Conservation (phyloP, 2,113 vertebrate species). For the Cyprinodon tularosa region DNA sequence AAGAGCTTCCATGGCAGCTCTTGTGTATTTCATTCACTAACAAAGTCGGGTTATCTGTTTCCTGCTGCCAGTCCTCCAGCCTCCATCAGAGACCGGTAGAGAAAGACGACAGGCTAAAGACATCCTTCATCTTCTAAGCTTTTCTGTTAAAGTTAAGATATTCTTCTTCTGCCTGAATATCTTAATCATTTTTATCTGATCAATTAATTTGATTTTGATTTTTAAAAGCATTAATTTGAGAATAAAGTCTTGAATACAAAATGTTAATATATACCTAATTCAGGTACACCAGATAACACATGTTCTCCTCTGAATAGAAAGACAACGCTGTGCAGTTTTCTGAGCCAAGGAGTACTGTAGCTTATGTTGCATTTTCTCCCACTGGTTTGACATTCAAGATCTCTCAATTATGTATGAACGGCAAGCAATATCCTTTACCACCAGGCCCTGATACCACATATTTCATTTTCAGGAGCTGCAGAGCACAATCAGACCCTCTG, state of each 20-base stretch:
- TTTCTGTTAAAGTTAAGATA: neutral
- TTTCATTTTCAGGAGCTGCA: constrained; percentile 84
- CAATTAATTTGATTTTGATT: neutral
- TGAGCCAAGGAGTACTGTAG: constrained; percentile 77
- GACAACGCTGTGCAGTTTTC: constrained; percentile 65
- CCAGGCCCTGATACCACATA: constrained; percentile 83
- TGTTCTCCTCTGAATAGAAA: constrained; percentile 63
- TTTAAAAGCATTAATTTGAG: constrained; percentile 50
- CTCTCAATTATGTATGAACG: constrained; percentile 87
- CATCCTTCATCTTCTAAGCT: constrained; percentile 25
- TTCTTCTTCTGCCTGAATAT: neutral
- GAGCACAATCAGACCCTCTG: constrained; percentile 82
- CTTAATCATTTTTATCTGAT: neutral
- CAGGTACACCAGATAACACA: constrained; percentile 77
- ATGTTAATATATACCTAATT: constrained; percentile 65
- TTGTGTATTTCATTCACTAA: constrained; percentile 79
- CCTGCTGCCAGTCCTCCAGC: constrained; percentile 56
- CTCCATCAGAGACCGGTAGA: constrained; percentile 30
- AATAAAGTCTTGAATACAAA: constrained; percentile 31
- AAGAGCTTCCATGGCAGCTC: constrained; percentile 71
- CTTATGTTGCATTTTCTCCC: constrained; percentile 82
- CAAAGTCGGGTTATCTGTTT: constrained; percentile 77
- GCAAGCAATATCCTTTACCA: constrained; percentile 86
- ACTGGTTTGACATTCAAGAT: constrained; percentile 86
- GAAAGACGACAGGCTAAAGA: constrained; percentile 14